Conservation (phyloP, 2,113 vertebrate species). For the Anguilla rostrata region DNA sequence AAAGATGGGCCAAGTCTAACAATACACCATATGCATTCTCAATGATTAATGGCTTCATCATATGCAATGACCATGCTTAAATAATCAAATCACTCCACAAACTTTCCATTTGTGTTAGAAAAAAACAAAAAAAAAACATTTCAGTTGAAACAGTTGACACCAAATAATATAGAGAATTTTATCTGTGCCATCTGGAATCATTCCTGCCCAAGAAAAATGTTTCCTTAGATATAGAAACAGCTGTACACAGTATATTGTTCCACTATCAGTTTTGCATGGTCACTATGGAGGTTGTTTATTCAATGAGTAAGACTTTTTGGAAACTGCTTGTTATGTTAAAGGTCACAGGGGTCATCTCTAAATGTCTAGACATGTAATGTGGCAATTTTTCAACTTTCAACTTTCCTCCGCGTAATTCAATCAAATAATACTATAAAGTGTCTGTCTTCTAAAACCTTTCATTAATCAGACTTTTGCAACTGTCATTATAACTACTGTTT, state of each 20-base stretch:
- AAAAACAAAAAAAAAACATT: not conserved
- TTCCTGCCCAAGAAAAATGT: slow-evolving; percentile 4
- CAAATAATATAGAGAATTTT: not conserved
- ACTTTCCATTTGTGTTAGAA: not conserved
- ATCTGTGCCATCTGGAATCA: slow-evolving; percentile 7
- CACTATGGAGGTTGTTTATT: slow-evolving; percentile 14
- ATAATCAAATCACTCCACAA: not conserved
- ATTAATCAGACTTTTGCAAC: slow-evolving; percentile 45
- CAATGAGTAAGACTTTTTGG: slow-evolving; percentile 36
- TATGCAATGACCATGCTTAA: not conserved
- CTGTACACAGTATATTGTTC: slow-evolving; percentile 4
- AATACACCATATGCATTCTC: not conserved
- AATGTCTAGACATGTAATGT: slow-evolving; percentile 22
- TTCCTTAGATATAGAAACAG: slow-evolving; percentile 11
- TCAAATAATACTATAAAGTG: not conserved
- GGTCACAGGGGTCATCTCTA: slow-evolving; percentile 32
- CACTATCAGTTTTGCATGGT: slow-evolving; percentile 35
- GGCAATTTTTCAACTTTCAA: slow-evolving; percentile 27
- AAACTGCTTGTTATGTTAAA: slow-evolving; percentile 9
- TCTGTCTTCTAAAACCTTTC: slow-evolving; percentile 39
- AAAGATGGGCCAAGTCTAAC: not conserved
- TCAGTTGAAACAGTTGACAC: not conserved
- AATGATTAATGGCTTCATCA: not conserved
- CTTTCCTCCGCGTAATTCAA: not conserved
- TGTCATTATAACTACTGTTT: slow-evolving; percentile 40